Conservation (phyloP, 2,797 vertebrate genomes). For the Gymnopithys bicolor region DNA sequence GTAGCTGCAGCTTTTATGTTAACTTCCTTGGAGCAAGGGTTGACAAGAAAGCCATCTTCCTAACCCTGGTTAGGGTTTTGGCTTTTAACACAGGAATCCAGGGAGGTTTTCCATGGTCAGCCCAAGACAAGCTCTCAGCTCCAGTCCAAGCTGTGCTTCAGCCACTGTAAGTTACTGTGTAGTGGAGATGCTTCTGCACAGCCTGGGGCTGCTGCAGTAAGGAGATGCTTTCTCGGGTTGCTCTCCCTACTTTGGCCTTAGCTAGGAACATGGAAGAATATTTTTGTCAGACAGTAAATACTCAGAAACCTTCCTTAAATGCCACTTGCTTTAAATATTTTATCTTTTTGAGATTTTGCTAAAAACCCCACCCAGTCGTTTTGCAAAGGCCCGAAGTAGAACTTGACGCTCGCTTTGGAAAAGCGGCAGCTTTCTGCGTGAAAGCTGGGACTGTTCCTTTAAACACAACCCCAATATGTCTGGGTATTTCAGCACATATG, state of each 20-base stretch:
- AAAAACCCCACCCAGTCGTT: not conserved
- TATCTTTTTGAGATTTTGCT: not conserved
- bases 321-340: not conserved
- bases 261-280: not conserved
- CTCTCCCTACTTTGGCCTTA: not conserved
- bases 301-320: not conserved
- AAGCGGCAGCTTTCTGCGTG: not conserved
- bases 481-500: constrained; percentile 73
- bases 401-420: not conserved
- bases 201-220: not conserved
- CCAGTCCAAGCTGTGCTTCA: not conserved
- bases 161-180: fast-evolving
- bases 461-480: constrained; percentile 66
- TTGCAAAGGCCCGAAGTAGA: not conserved
- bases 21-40: not conserved
- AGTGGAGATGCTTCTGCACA: not conserved
- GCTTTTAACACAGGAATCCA: not conserved
- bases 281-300: not conserved
- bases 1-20: not conserved
- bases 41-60: not conserved
- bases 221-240: not conserved
- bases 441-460: constrained; percentile 49
- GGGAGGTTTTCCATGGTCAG: not conserved
- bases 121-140: not conserved
- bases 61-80: not conserved